Percentiles rank a stretch among this genome's conserved stretches.
Conservation (phyloP, 1,140 invertebrate genomes). For the Euglossa dilemma region DNA sequence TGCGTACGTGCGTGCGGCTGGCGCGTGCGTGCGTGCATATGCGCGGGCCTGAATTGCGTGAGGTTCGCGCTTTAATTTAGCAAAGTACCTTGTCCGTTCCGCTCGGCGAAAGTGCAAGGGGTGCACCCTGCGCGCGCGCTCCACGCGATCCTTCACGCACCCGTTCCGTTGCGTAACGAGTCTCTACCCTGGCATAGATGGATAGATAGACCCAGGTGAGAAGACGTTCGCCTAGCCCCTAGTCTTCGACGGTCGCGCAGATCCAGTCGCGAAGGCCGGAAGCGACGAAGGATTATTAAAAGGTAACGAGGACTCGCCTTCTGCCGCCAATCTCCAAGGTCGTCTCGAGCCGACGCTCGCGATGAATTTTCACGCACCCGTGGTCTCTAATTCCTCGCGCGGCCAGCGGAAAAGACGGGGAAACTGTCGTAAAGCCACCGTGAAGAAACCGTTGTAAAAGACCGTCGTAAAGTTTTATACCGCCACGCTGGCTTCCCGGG, state of each 20-base stretch:
- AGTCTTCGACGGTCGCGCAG: no score
- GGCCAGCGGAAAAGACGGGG: no score
- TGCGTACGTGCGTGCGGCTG: slow-evolving; percentile 34
- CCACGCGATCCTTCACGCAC: slow-evolving; percentile 50
- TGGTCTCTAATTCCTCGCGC: slow-evolving; percentile 38
- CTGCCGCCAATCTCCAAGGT: slow-evolving; percentile 16
- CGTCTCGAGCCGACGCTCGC: slow-evolving; percentile 31
- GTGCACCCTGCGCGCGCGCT: slow-evolving; percentile 33
- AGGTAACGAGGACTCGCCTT: slow-evolving; percentile 17
- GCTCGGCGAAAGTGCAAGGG: slow-evolving; percentile 44
- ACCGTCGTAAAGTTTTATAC: neutral
- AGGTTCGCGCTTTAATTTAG: slow-evolving; percentile 72
- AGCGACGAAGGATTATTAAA: neutral
- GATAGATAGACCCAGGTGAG: slow-evolving; percentile 43
- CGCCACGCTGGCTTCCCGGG: neutral
- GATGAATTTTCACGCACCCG: slow-evolving; percentile 50
- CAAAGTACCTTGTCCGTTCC: slow-evolving; percentile 71
- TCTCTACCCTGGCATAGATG: no score
- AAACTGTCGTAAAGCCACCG: neutral
- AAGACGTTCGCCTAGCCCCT: neutral
- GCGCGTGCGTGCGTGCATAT: slow-evolving; percentile 42
- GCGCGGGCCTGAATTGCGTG: slow-evolving; percentile 61
- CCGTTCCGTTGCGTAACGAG: slow-evolving; percentile 47
- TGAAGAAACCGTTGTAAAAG: slow-evolving; percentile 6
- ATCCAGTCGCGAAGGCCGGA: slow-evolving; percentile 19